Percentiles rank a stretch among this genome's conserved stretches.
phyloP scores from a whole-genome alignment of 2,888 invertebrate species.

The Pecten maximus region DNA sequence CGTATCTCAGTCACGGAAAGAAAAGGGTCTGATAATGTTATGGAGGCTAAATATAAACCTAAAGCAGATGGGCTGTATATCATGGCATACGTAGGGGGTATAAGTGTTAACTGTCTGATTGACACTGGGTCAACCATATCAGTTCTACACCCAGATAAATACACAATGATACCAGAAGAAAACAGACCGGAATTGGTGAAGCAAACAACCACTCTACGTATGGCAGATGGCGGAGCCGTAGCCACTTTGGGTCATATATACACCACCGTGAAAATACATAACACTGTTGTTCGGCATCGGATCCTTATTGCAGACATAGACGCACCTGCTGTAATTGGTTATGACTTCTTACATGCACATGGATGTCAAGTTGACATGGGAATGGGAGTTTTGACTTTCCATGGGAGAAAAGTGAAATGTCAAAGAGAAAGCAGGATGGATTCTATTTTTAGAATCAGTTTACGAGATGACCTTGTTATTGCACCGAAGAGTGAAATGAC shows the following conservation, averaged over 20 bases:
- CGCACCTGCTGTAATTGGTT: slow-evolving; percentile 18
- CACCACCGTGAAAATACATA: neutral
- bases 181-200: slow-evolving; percentile 4
- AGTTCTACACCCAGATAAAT: slow-evolving; percentile 27
- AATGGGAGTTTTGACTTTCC: neutral
- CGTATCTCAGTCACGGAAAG: neutral
- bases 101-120: slow-evolving; percentile 30
- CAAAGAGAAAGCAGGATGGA: neutral
- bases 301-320: slow-evolving; percentile 35
- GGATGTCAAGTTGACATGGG: slow-evolving; percentile 19
- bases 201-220: neutral
- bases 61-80: neutral
- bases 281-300: neutral
- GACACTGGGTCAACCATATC: slow-evolving; percentile 39
- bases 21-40: neutral
- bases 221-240: slow-evolving; percentile 26
- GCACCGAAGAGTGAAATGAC: slow-evolving; percentile 17
- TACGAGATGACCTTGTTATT: neutral
- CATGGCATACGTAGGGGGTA: neutral
- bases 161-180: slow-evolving; percentile 2
- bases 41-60: neutral
- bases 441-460: neutral
- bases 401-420: slow-evolving; percentile 11
- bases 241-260: neutral
- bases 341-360: slow-evolving; percentile 35